Base-by-base conservation (phyloP, 2,113 vertebrate genomes). In the Chauna torquata region DNA sequence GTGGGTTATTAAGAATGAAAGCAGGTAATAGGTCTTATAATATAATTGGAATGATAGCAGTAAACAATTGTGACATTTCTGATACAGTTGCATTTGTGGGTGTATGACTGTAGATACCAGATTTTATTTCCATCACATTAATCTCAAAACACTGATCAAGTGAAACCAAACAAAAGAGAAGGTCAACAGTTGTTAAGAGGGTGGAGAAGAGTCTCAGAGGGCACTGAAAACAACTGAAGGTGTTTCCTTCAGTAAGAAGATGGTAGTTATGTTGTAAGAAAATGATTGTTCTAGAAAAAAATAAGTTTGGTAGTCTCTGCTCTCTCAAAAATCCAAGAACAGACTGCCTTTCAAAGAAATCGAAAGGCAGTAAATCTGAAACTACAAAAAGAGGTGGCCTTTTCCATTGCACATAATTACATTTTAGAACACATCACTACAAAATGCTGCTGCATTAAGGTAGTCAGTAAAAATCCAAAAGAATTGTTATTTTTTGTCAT, bases 351-450 rank as follows among this genome's bases (percentile, higher is more conserved):
- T 78, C 72, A 92, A 47, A 80, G 79, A 86, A 86, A 86, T 34
- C 40, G 44, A 83, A 88, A 92, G 50, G 45, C 45, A 96, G 12
- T 79, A 86, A 90, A 84, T 14, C 62, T 92, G n/a, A 90, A 95
- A 86, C 62, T 74, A 32, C 32, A 72, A 45, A 83, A 92, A 90
- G 66, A 76, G 2, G 34, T 87, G n/a, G 47, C 77, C 47, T 90
- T 95, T 92, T 78, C 42, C 32, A 30, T 25, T n/a, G 68, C 38
- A 62, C 12, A 27, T 78, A 83, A 92, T 90, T 75, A 44, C 42
- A 27, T 90, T 96, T 96, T 59, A 62, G 75, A 95, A 92, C 64
- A 90, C 45, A 78, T 13, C 10, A 34, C 68, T 71, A 40, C 55
- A 81, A 93, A 96, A 84, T 49, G 55, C 64, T 64, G 2, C 76